Evolutionary conservation across 2,888 invertebrate genomes (phyloP), one percentile per base, ranked within the genome.

Genomic region (Xylophagus ater): DNA sequence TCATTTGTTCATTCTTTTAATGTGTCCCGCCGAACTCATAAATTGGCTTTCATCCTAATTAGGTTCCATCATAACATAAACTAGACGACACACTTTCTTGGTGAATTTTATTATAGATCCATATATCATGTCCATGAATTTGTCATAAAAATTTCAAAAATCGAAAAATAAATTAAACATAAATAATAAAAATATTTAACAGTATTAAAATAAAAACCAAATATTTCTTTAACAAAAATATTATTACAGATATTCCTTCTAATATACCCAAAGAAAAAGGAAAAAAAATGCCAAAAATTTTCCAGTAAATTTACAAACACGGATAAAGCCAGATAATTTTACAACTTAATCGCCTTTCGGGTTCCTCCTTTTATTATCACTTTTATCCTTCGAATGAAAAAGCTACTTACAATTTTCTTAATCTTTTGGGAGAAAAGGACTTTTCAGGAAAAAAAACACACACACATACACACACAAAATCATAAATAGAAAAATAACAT

Each of bases 251-350:
- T 23, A 23, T 23, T 23, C 7, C 7, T 8, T 23, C n/a, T n/a
- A n/a, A n/a, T n/a, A n/a, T n/a, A n/a, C 26, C 13, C n/a, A 10
- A 26, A 26, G 26, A 12, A 12, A 13, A n/a, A 12, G 12, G 26
- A 10, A 13, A 26, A 12, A 26, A 26, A 6, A 26, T 13, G 12
- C n/a, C 4, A 26, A 26, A n/a, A 26, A 26, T 26, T 26, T 26
- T 26, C 26, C 26, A 26, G 26, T 26, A 12, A 26, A 26, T 26
- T 26, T 26, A 26, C 26, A 26, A 26, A 26, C 26, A 26, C n/a
- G 26, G 26, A 26, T 26, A 26, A 26, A n/a, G 13, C 26, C 26
- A 26, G 26, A 26, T 26, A 26, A 26, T 26, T 26, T 26, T 26
- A 26, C 26, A 26, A 26, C 26, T 26, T 26, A 26, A 26, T 26